These are phyloP conservation scores for Colinus virginianus DNA, from an alignment of 2,113 vertebrate species.

Conservation along the genomic window DNA sequence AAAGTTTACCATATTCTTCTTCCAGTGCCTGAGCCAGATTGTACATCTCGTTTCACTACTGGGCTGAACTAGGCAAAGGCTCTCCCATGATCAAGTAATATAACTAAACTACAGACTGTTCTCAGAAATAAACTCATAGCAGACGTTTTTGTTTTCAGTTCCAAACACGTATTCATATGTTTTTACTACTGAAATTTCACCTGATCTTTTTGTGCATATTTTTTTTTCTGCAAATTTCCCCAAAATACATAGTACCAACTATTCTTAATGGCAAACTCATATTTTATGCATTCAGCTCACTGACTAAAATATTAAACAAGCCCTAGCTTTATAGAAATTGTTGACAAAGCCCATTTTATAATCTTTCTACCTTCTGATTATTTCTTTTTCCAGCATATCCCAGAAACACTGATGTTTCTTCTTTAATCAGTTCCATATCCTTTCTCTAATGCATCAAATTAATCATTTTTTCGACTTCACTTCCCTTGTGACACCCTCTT, in stretches of 20 bases:
- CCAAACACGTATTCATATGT: not conserved
- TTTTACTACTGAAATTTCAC: not conserved
- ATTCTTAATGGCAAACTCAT: not conserved
- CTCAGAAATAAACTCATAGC: not conserved
- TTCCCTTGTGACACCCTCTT: not conserved
- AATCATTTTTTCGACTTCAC: not conserved
- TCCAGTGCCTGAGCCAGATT: not conserved
- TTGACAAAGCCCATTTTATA: not conserved
- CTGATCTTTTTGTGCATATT: not conserved
- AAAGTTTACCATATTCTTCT: not conserved
- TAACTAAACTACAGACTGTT: not conserved
- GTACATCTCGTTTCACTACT: not conserved
- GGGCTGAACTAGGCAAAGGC: not conserved
- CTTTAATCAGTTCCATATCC: not conserved
- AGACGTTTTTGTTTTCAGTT: not conserved
- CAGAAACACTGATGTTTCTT: not conserved
- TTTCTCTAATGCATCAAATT: not conserved
- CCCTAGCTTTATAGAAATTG: not conserved
- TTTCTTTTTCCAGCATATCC: not conserved
- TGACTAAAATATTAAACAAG: not conserved
- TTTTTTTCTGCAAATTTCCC: not conserved
- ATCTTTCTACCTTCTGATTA: not conserved
- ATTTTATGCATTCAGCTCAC: not conserved
- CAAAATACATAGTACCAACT: not conserved
- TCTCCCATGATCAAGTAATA: not conserved